These are phyloP conservation scores for Enteromius mattozi DNA, from an alignment of 2,797 vertebrate species.

Conservation along the genomic window DNA sequence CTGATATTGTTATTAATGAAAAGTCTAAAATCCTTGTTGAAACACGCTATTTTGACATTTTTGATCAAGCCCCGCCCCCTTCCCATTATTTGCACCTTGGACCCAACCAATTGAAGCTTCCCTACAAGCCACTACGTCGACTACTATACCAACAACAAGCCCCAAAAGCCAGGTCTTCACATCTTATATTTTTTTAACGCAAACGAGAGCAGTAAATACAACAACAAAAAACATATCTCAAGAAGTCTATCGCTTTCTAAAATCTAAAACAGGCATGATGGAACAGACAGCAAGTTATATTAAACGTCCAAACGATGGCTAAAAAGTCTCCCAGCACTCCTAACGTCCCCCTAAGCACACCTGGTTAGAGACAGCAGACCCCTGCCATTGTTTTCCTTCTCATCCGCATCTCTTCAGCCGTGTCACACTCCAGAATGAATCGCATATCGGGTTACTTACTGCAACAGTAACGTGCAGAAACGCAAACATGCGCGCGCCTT, in stretches of 20 bases:
- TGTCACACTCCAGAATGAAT: background rate
- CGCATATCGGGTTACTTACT: slow-evolving; percentile 16
- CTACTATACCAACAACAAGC: background rate
- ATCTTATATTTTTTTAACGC: background rate
- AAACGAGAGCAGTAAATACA: background rate
- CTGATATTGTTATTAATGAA: background rate
- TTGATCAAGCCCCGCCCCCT: background rate
- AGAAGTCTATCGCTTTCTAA: background rate
- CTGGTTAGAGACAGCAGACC: background rate
- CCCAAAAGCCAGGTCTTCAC: background rate
- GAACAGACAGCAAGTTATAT: background rate
- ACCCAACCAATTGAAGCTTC: background rate
- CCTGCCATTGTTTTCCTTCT: background rate
- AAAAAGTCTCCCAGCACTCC: background rate
- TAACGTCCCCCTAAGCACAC: background rate
- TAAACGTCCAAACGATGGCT: background rate
- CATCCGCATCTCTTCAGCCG: background rate
- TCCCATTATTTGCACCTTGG: background rate
- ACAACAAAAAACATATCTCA: background rate
- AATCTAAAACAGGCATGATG: background rate
- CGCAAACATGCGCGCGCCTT: slow-evolving; percentile 7
- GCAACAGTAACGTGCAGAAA: slow-evolving; percentile 1
- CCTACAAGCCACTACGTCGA: background rate
- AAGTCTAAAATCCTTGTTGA: background rate
- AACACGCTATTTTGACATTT: background rate